These are phyloP conservation scores for Drosophila ercepeae DNA, from an alignment of 1,140 invertebrate species.

Conservation along the genomic window DNA sequence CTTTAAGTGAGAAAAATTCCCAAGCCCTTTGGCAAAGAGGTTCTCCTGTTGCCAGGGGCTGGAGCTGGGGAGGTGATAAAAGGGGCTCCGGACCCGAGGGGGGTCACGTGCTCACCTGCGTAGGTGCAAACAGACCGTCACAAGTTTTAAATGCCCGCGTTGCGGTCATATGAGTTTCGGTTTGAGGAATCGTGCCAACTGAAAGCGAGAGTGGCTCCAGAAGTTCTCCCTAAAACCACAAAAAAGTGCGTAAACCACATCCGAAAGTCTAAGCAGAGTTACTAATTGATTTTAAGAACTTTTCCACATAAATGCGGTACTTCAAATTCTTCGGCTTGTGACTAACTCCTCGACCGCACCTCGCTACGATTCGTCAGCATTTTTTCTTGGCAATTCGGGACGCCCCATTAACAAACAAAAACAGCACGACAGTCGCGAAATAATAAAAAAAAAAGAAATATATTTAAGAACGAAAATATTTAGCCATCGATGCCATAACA, in stretches of 20 bases:
- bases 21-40: too few species aligned
- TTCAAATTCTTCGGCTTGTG: neutral
- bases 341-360: constrained; percentile 2
- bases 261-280: neutral
- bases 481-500: constrained; percentile 23
- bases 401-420: constrained; percentile 35
- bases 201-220: constrained; percentile 8
- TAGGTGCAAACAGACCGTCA: constrained; percentile 69
- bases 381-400: constrained; percentile 21
- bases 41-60: constrained; percentile 31
- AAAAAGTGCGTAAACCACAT: neutral
- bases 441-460: neutral
- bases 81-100: neutral
- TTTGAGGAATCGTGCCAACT: constrained; percentile 24
- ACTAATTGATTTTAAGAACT: neutral
- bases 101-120: constrained; percentile 57
- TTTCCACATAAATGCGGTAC: neutral
- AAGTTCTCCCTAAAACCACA: neutral
- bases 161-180: constrained; percentile 55
- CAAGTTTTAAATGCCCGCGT: constrained; percentile 37
- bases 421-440: constrained; percentile 17
- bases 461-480: constrained; percentile 2
- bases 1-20: too few species aligned
- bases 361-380: constrained; percentile 19
- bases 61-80: constrained; percentile 11